These are phyloP conservation scores for Halcyon malimbica DNA, from an alignment of 2,113 vertebrate species.

Conservation along the genomic window DNA sequence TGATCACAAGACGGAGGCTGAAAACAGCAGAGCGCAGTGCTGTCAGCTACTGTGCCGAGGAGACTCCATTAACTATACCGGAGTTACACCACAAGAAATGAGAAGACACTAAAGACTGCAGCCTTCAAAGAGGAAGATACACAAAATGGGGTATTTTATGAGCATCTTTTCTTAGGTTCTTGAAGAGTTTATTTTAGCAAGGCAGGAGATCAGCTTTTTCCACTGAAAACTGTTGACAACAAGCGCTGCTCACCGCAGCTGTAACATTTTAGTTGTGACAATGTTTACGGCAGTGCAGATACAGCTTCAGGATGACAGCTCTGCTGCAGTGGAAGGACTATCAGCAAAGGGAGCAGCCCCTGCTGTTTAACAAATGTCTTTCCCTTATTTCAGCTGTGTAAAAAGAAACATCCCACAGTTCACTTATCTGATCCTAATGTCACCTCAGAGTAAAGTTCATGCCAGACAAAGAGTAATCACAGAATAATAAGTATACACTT, in stretches of 20 bases:
- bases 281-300: neutral
- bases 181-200: conserved; percentile 29
- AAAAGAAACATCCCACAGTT: conserved; percentile 54
- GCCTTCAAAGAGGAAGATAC: conserved; percentile 1
- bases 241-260: neutral
- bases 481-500: conserved; percentile 34
- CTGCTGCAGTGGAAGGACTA: neutral
- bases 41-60: neutral
- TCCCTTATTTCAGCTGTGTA: conserved; percentile 18
- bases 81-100: neutral
- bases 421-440: conserved; percentile 50
- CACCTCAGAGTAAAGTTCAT: conserved; percentile 54
- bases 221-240: conserved; percentile 23
- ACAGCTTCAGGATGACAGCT: neutral
- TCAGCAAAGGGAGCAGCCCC: neutral
- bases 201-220: neutral
- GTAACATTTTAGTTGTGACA: conserved; percentile 32
- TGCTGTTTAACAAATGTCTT: neutral
- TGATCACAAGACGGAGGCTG: neutral
- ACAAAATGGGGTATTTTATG: conserved; percentile 13
- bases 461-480: conserved; percentile 37
- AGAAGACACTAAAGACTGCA: neutral
- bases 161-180: conserved; percentile 6
- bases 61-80: neutral
- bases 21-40: neutral